A percentile compares a stretch with the other conserved stretches of the same genome.
Conservation (phyloP, 2,888 invertebrate species). For the Drosophila nigritarsus region DNA sequence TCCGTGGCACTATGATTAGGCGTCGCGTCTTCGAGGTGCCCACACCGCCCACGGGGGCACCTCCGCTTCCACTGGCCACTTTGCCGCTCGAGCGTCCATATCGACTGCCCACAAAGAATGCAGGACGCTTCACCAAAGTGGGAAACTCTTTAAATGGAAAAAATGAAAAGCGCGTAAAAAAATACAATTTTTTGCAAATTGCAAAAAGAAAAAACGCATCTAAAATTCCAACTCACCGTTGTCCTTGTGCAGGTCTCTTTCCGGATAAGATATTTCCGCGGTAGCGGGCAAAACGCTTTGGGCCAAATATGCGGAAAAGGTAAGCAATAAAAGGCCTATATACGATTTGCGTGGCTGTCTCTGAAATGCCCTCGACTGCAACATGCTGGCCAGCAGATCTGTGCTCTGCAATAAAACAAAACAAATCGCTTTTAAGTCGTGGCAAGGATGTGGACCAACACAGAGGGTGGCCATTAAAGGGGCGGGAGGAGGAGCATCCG, state of each 20-base stretch:
- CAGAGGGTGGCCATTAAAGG: constrained; percentile 13
- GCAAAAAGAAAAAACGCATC: not conserved
- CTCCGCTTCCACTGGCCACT: constrained; percentile 47
- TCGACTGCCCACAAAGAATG: constrained; percentile 85
- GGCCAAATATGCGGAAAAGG: constrained; percentile 61
- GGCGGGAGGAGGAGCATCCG: not conserved
- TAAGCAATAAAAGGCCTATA: constrained; percentile 70
- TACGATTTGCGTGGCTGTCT: constrained; percentile 51
- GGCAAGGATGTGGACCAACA: not conserved
- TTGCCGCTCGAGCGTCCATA: constrained; percentile 84
- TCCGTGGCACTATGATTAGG: constrained; percentile 84
- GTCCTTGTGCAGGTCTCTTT: constrained; percentile 66
- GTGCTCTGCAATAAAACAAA: constrained; percentile 46
- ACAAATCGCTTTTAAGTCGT: not conserved
- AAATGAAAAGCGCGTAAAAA: not conserved
- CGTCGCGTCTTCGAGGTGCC: constrained; percentile 80
- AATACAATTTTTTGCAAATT: not conserved
- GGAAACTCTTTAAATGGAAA: constrained; percentile 49
- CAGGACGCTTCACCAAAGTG: constrained; percentile 80
- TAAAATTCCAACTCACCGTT: constrained; percentile 40
- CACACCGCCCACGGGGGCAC: constrained; percentile 41
- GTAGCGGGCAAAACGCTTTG: constrained; percentile 60
- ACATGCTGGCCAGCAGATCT: constrained; percentile 38
- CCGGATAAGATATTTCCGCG: constrained; percentile 60
- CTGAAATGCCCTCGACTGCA: constrained; percentile 33